A percentile compares a stretch with the other conserved stretches of the same genome.
These are phyloP conservation scores for Drymodes brunneopygia DNA, from an alignment of 2,113 vertebrate genomes.

Conservation along the genomic window DNA sequence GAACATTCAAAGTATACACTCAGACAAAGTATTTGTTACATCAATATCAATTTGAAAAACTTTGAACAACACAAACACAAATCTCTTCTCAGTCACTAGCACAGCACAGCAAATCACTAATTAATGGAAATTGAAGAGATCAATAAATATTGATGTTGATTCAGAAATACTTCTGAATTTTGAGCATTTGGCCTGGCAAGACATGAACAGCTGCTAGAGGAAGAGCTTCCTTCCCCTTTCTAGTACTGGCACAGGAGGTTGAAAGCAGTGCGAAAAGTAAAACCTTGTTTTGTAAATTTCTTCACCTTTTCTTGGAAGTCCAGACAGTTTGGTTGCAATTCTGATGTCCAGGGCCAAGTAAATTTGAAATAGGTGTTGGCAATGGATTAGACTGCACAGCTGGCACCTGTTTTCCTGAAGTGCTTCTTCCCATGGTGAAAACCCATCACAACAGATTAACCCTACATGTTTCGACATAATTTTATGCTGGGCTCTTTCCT, in stretches of 20 bases:
- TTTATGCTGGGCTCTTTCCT: not conserved
- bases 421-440: not conserved
- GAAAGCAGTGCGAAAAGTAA: not conserved
- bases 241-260: not conserved
- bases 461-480: not conserved
- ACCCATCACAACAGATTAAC: not conserved
- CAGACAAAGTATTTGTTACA: not conserved
- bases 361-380: not conserved
- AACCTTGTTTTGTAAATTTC: not conserved
- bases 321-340: not conserved
- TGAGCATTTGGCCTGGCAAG: not conserved
- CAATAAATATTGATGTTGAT: not conserved
- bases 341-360: not conserved
- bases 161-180: not conserved
- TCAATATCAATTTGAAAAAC: not conserved
- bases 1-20: not conserved
- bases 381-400: not conserved
- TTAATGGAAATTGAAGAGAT: not conserved
- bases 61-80: not conserved
- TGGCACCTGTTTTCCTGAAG: not conserved
- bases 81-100: not conserved
- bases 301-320: not conserved
- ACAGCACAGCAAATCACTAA: not conserved
- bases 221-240: not conserved
- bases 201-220: not conserved